These are phyloP conservation scores for Eunapius fragilis DNA, from an alignment of 37 sponge, comb jelly and placozoan species.

Conservation along the genomic window DNA sequence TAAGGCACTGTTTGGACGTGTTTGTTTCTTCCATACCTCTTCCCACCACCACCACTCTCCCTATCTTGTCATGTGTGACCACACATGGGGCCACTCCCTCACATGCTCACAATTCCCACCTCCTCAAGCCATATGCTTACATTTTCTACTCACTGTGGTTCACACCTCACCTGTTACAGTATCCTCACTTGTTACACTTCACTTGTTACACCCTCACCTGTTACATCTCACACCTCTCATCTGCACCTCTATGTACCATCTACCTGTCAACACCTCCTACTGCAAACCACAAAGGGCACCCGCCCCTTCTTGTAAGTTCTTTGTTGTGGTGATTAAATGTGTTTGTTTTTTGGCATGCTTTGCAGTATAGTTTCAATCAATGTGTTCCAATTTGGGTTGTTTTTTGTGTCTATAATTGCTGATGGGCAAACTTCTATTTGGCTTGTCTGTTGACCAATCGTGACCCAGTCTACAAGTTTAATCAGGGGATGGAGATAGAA, in stretches of 20 bases:
- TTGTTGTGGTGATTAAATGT: background rate
- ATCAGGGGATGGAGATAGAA: no score
- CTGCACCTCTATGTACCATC: background rate
- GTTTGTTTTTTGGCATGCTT: background rate
- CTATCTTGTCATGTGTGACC: background rate
- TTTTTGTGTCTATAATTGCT: no score
- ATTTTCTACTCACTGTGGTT: no score
- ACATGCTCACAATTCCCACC: no score
- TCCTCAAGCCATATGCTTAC: no score
- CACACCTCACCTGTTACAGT: no score
- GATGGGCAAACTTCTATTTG: no score
- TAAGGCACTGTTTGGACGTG: slow-evolving; percentile 6
- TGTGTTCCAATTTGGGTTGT: background rate
- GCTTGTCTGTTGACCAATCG: no score
- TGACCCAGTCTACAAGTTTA: no score
- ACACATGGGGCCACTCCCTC: background rate
- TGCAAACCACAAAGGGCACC: background rate
- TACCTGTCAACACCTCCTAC: background rate
- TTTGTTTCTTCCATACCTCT: background rate
- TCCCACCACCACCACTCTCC: background rate
- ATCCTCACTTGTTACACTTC: no score
- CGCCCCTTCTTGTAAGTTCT: background rate
- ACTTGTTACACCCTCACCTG: background rate
- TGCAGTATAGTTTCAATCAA: background rate
- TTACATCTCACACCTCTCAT: background rate